A percentile compares a stretch with the other conserved stretches of the same genome.
Evolutionary conservation across 2,113 vertebrate genomes (phyloP).

Genomic region (Cephalopholis sonnerati): DNA sequence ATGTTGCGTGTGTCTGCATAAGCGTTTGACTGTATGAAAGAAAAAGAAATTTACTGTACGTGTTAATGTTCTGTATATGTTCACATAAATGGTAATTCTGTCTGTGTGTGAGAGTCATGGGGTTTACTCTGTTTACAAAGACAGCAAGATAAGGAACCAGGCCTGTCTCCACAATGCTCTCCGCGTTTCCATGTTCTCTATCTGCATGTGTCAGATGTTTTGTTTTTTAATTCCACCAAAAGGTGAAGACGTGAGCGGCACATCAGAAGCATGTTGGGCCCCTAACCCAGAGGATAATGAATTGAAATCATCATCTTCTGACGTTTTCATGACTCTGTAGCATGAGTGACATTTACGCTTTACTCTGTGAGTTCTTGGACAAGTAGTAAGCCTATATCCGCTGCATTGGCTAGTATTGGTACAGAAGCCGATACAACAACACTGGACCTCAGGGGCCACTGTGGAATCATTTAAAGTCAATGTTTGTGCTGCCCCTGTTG

Average conservation of each 20-base stretch:
- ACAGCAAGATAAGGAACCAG: constrained; percentile 51
- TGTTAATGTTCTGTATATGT: constrained; percentile 18
- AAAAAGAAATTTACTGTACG: constrained; percentile 22
- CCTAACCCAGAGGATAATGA: neutral
- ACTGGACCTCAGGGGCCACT: too few species aligned
- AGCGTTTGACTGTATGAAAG: constrained; percentile 28
- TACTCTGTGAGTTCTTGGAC: neutral
- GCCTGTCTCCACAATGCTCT: constrained; percentile 31
- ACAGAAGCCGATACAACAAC: too few species aligned
- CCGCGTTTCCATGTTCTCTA: neutral
- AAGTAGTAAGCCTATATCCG: neutral
- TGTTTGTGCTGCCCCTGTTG: too few species aligned
- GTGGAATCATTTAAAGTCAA: too few species aligned
- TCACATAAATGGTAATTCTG: constrained; percentile 18
- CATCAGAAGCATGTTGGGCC: neutral
- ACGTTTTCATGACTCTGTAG: neutral
- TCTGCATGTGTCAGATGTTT: neutral
- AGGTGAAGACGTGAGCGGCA: neutral
- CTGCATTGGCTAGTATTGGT: neutral
- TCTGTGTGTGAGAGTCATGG: neutral
- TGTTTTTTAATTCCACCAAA: neutral
- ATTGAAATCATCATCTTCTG: neutral
- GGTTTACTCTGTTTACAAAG: constrained; percentile 70
- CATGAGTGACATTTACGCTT: too few species aligned
- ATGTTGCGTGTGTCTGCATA: constrained; percentile 23